Percentiles rank a stretch among this genome's conserved stretches.
Evolutionary conservation across 1,140 invertebrate genomes (phyloP).

Genomic region (Tetraneura akinire): DNA sequence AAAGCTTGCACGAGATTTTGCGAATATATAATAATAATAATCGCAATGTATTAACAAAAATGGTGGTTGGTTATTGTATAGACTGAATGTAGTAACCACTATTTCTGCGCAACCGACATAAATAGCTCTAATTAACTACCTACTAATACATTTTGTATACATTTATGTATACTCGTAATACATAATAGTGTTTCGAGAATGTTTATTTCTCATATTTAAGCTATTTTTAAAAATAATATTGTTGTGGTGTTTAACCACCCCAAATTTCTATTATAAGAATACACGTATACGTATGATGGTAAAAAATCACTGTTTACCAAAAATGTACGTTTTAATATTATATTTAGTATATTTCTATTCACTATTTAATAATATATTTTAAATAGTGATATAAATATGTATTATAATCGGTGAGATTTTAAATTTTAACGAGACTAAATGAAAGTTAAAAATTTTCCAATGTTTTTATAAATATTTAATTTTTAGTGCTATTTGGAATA

Average conservation of each 20-base stretch:
- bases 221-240: not conserved
- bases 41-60: constrained; percentile 15
- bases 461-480: no score
- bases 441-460: no score
- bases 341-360: no score
- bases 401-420: no score
- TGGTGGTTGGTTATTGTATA: not conserved
- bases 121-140: constrained; percentile 32
- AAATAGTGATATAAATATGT: no score
- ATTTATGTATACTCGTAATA: not conserved
- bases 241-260: not conserved
- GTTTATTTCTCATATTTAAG: not conserved
- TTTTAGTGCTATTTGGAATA: no score
- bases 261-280: not conserved
- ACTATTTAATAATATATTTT: no score
- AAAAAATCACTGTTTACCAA: not conserved
- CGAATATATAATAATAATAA: constrained; percentile 30
- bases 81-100: not conserved
- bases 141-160: constrained; percentile 30
- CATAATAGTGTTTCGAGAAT: not conserved
- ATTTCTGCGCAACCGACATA: constrained; percentile 2
- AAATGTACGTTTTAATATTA: no score
- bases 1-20: constrained; percentile 40
- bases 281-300: not conserved
- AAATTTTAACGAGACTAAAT: no score